Percentiles rank a stretch among this genome's conserved stretches.
phyloP scores from a whole-genome alignment of 2,113 vertebrate species.

The Muntiacus reevesi region DNA sequence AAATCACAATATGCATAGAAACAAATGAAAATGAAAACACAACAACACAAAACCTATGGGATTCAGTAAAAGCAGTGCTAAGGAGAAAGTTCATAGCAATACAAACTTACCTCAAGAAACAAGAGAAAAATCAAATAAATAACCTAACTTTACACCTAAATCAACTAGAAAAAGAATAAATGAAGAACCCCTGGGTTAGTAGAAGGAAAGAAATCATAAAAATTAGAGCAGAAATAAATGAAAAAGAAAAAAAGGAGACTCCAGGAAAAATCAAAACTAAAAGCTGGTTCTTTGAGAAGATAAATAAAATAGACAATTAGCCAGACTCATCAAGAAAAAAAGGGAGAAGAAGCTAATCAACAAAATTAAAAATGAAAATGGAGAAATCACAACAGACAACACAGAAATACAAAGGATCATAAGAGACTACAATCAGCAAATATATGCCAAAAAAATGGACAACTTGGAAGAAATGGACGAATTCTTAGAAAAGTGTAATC shows the following conservation, averaged over 20 bases:
- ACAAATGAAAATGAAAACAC: background rate
- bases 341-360: background rate
- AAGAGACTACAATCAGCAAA: background rate
- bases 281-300: background rate
- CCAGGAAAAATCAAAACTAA: background rate
- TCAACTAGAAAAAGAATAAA: background rate
- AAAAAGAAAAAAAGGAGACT: background rate
- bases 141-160: background rate
- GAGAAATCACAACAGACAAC: background rate
- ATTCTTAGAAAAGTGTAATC: background rate
- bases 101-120: background rate
- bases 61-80: background rate
- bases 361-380: background rate
- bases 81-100: background rate
- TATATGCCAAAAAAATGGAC: background rate
- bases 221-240: background rate
- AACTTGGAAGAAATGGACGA: background rate
- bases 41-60: background rate
- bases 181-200: background rate
- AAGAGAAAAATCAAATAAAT: background rate
- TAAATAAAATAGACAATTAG: background rate
- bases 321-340: background rate
- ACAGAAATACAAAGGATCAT: background rate
- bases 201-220: background rate
- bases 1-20: background rate